Evolutionary conservation across 1,140 invertebrate species (phyloP), one percentile per base, ranked within the genome.

Genomic region (Procambarus clarkii): DNA sequence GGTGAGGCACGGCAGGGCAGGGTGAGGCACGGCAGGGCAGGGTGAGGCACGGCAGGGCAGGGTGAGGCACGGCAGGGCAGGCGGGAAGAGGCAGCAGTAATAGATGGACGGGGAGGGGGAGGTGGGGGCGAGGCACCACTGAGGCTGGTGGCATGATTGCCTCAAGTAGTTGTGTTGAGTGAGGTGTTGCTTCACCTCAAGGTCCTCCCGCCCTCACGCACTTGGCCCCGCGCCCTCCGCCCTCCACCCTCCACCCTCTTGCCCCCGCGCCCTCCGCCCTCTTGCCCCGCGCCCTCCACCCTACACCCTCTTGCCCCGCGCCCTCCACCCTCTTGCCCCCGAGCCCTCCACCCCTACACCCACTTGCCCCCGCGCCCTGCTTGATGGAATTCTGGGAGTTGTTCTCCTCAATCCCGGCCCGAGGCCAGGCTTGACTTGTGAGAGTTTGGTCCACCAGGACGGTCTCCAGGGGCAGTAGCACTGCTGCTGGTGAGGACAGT

Each of bases 111-210:
- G 50, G 50, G 50, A 11, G 11, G 50, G 24, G 2, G 76, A 54
- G 76, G 50, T 0, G 50, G 18, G 50, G 18, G n/a, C 9, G 34
- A 46, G 60, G 50, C 54, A 60, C 50, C 60, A 44, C 21, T 45
- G 24, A 60, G 45, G 60, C 34, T 54, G 58, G 34, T 45, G 81
- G 24, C 58, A 45, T 83, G 60, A 83, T 83, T 69, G 60, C 81
- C 60, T 83, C 58, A 83, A 83, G 81, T 83, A 83, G 24, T 24
- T 45, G 58, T 69, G 81, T 83, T 64, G 44, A 24, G 81, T 69
- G 81, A 83, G 81, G 60, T n/a, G 45, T 54, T 60, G 60, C 18
- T 46, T 64, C 34, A 60, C 15, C 81, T 83, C 24, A 69, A 64
- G 58, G 24, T 54, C 58, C 69, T 34, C 69, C n/a, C 69, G 0